Percentiles rank a stretch among this genome's conserved stretches.
Evolutionary conservation across 2,797 vertebrate species (phyloP).

Genomic region (Pangasius krempfi): DNA sequence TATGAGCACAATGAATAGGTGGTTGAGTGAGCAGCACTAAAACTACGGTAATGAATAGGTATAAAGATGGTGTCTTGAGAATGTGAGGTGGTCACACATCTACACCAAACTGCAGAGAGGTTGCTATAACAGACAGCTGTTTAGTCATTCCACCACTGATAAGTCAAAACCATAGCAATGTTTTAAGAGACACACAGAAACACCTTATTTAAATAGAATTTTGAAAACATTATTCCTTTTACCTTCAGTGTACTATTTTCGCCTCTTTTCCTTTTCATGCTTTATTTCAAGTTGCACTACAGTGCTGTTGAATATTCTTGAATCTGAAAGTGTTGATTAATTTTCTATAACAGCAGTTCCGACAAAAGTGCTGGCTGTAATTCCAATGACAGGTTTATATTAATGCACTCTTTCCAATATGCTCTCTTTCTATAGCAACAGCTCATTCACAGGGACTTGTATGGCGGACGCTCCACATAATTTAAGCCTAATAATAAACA

Average conservation of each 20-base stretch:
- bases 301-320: not conserved
- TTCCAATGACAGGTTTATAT: not conserved
- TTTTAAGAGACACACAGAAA: not conserved
- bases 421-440: slow-evolving; percentile 10
- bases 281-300: not conserved
- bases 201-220: not conserved
- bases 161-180: not conserved
- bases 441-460: not conserved
- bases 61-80: not conserved
- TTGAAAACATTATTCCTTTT: not conserved
- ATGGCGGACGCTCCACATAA: not conserved
- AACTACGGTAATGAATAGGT: not conserved
- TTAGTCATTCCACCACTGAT: not conserved
- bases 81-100: not conserved
- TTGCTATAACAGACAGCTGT: not conserved
- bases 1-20: not conserved
- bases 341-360: not conserved
- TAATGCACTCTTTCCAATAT: not conserved
- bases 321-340: not conserved
- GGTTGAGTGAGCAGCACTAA: not conserved
- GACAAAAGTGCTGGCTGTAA: not conserved
- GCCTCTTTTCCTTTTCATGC: not conserved
- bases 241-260: too few species aligned
- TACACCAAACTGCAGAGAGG: not conserved
- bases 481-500: not conserved